These are phyloP conservation scores for Eupithecia abbreviata DNA, from an alignment of 2,888 invertebrate genomes.

Conservation along the genomic window DNA sequence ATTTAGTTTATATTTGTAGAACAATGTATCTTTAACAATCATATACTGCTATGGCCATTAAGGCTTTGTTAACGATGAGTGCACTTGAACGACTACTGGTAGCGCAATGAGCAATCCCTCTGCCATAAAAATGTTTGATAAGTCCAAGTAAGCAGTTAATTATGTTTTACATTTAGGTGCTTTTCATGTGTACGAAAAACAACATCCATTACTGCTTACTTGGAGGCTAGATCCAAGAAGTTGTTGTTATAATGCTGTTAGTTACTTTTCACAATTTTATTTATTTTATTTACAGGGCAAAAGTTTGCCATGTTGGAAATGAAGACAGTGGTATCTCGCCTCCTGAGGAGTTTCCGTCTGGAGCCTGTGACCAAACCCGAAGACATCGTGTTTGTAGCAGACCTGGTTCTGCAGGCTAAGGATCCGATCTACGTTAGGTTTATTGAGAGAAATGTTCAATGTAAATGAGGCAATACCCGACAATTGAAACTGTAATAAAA, in stretches of 20 bases:
- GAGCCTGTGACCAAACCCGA: not conserved
- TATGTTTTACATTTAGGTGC: too few species aligned
- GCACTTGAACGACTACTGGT: not conserved
- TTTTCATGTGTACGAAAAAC: too few species aligned
- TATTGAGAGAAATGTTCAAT: constrained; percentile 3
- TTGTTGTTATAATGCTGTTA: not conserved
- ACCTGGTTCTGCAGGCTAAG: not conserved
- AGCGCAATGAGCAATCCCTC: not conserved
- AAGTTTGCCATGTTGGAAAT: constrained; percentile 84
- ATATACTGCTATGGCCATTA: too few species aligned
- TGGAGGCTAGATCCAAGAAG: not conserved
- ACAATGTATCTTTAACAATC: too few species aligned
- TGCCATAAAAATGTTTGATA: not conserved
- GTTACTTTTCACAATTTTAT: not conserved
- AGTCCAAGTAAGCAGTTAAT: too few species aligned
- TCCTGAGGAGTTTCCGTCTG: not conserved
- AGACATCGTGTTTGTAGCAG: constrained; percentile 2
- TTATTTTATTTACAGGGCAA: constrained; percentile 47
- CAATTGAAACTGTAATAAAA: too few species aligned
- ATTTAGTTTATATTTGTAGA: too few species aligned
- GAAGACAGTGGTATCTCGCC: constrained; percentile 57
- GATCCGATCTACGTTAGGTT: not conserved
- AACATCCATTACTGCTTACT: not conserved
- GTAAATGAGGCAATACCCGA: not conserved
- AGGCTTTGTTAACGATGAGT: too few species aligned